phyloP scores from a whole-genome alignment of 2,797 vertebrate species.

The Ctenochaetus hawaiiensis region DNA sequence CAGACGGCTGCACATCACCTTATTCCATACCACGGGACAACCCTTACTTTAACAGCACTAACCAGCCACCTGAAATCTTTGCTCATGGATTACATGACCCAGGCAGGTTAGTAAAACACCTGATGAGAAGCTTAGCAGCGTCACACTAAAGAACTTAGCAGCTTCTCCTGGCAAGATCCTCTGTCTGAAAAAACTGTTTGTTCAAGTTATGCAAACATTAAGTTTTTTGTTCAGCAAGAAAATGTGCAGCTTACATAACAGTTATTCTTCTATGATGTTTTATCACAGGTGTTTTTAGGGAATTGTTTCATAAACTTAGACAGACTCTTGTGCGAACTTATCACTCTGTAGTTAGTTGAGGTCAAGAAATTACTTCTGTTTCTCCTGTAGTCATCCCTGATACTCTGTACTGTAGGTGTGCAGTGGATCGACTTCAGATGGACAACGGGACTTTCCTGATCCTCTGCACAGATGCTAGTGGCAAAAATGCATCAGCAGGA shows the following conservation, averaged over 20 bases:
- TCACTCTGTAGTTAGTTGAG: too few species aligned
- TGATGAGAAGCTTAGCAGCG: not conserved
- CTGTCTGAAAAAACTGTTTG: too few species aligned
- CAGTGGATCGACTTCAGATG: constrained; percentile 91
- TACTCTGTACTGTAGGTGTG: constrained; percentile 87
- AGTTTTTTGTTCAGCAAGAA: not conserved
- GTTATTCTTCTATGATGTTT: not conserved
- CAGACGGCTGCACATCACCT: constrained; percentile 89
- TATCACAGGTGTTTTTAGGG: constrained; percentile 7
- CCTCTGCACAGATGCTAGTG: constrained; percentile 94
- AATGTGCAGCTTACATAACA: not conserved
- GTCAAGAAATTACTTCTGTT: constrained; percentile 1
- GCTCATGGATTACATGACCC: constrained; percentile 97
- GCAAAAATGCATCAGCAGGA: constrained; percentile 92
- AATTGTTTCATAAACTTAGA: not conserved
- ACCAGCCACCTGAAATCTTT: constrained; percentile 98
- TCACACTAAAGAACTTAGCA: not conserved
- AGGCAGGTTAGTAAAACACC: constrained; percentile 91
- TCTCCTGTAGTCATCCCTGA: constrained; percentile 21
- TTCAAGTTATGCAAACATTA: not conserved
- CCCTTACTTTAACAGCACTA: constrained; percentile 99
- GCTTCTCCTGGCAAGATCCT: too few species aligned
- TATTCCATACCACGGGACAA: constrained; percentile 95
- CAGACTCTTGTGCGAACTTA: not conserved
- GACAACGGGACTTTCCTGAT: constrained; percentile 94